Percentiles rank a stretch among this genome's conserved stretches.
Evolutionary conservation across 2,113 vertebrate species (phyloP).

Genomic region (Manacus vitellinus): DNA sequence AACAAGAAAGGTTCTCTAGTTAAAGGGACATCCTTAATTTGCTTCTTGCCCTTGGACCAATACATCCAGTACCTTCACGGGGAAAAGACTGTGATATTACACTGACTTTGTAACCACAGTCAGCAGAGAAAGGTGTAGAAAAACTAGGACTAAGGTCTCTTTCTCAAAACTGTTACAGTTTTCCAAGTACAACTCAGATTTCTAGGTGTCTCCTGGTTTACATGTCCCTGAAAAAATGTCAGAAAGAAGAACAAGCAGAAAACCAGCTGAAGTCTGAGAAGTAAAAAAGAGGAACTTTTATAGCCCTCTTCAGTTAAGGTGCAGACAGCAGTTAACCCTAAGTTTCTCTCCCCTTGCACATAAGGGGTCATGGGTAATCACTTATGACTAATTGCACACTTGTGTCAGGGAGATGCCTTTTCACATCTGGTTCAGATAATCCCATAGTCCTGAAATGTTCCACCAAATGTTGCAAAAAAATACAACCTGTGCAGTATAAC

Average conservation of each 20-base stretch:
- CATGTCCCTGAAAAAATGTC: not conserved
- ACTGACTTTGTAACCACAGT: not conserved
- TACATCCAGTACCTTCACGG: not conserved
- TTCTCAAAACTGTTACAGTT: not conserved
- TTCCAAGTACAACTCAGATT: not conserved
- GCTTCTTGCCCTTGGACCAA: not conserved
- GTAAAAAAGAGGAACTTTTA: not conserved
- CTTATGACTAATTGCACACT: constrained; percentile 74
- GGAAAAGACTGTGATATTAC: not conserved
- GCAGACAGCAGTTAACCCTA: constrained; percentile 59
- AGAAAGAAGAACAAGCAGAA: constrained; percentile 4
- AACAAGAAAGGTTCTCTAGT: not conserved
- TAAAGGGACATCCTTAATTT: not conserved
- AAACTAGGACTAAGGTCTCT: not conserved
- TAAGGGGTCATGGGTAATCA: constrained; percentile 68
- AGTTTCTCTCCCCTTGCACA: not conserved
- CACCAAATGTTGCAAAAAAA: constrained; percentile 79
- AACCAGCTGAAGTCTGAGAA: not conserved
- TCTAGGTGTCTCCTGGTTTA: not conserved
- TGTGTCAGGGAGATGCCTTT: constrained; percentile 69
- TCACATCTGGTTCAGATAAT: constrained; percentile 82
- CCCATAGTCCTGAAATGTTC: constrained; percentile 69
- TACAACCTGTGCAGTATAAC: constrained; percentile 67
- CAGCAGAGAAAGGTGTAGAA: not conserved
- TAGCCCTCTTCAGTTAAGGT: constrained; percentile 27